phyloP scores from a whole-genome alignment of 2,113 vertebrate species.

The Scortum barcoo region DNA sequence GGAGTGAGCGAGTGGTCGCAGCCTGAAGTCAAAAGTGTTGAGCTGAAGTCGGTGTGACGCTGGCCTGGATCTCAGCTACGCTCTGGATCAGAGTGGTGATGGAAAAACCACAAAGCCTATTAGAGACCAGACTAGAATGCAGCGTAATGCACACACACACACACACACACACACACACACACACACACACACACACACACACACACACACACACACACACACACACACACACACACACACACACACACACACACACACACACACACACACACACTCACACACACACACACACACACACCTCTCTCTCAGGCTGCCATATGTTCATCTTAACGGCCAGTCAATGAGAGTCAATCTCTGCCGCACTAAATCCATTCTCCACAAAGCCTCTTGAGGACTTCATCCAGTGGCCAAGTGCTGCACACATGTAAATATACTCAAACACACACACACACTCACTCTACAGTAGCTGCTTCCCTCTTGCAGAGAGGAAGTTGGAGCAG shows the following conservation, averaged over 20 bases:
- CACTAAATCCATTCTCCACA: conserved; percentile 20
- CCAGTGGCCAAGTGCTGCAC: conserved; percentile 5
- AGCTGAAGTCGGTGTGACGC: conserved; percentile 40
- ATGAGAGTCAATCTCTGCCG: conserved; percentile 23
- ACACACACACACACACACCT: too few species aligned
- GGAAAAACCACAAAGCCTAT: conserved; percentile 62
- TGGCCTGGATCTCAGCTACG: conserved; percentile 45
- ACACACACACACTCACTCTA: conserved; percentile 2
- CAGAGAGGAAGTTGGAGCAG: background rate
- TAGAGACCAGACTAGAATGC: conserved; percentile 52
- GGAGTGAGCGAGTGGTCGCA: background rate
- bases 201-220: conserved; percentile 9
- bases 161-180: background rate
- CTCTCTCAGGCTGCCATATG: background rate
- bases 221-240: conserved; percentile 36
- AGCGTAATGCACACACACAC: conserved; percentile 37
- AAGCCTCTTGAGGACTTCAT: conserved; percentile 30
- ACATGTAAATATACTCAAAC: conserved; percentile 35
- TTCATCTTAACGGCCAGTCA: conserved; percentile 35
- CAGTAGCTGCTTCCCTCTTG: conserved; percentile 20
- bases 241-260: conserved; percentile 6
- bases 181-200: conserved; percentile 36
- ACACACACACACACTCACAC: conserved; percentile 37
- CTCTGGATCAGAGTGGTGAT: conserved; percentile 29
- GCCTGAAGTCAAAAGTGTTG: background rate